Percentiles rank a stretch among this genome's conserved stretches.
Evolutionary conservation across 2,888 invertebrate genomes (phyloP).

Genomic region (Antheraea yamamai): DNA sequence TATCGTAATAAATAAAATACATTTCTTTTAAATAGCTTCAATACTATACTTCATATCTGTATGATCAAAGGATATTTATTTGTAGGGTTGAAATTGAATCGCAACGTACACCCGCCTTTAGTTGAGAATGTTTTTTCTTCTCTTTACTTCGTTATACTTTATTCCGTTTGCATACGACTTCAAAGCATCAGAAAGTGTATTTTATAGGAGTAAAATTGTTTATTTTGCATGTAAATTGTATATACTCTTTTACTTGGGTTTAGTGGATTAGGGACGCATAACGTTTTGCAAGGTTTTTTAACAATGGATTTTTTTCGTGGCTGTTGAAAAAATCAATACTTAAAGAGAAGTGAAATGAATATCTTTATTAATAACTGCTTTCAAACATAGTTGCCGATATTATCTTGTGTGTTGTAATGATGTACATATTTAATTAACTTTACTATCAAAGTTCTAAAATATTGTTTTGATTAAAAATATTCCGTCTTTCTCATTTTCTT

Average conservation of each 20-base stretch:
- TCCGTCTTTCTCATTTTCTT: too few species aligned
- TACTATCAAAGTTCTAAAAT: too few species aligned
- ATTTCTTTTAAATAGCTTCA: neutral
- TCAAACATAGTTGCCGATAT: too few species aligned
- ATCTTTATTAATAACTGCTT: too few species aligned
- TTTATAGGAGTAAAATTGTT: constrained; percentile 37
- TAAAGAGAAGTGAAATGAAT: too few species aligned
- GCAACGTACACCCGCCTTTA: constrained; percentile 33
- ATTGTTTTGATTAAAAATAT: too few species aligned
- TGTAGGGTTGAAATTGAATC: constrained; percentile 43
- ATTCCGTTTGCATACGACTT: constrained; percentile 49
- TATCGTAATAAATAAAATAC: neutral
- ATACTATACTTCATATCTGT: constrained; percentile 24
- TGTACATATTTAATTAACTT: too few species aligned
- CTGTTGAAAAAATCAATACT: neutral
- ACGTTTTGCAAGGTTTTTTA: neutral
- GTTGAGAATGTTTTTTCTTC: constrained; percentile 40
- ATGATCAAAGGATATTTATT: constrained; percentile 49
- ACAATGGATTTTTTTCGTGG: neutral
- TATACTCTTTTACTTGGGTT: constrained; percentile 10
- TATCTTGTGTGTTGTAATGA: too few species aligned
- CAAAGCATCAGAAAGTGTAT: constrained; percentile 41
- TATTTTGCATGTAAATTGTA: constrained; percentile 12
- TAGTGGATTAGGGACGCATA: neutral
- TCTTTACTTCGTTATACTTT: constrained; percentile 57